phyloP scores from a whole-genome alignment of 2,797 vertebrate genomes.

The Onychomys torridus region DNA sequence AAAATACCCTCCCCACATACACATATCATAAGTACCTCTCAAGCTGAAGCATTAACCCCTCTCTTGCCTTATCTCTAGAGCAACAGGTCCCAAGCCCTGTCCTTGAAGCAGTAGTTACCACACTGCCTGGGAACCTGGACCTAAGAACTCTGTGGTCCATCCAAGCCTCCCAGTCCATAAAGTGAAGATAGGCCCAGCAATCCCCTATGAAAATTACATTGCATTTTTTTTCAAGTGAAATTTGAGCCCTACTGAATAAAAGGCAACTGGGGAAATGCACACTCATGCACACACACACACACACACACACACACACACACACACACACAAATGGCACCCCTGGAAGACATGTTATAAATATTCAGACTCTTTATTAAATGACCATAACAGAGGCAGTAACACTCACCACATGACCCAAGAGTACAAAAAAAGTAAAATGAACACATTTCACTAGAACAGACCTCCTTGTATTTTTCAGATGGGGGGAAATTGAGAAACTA shows the following conservation, averaged over 20 bases:
- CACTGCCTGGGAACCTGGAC: background rate
- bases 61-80: background rate
- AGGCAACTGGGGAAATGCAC: background rate
- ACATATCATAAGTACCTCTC: background rate
- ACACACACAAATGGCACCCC: background rate
- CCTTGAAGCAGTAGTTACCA: background rate
- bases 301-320: background rate
- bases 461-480: background rate
- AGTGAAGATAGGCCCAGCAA: background rate
- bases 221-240: background rate
- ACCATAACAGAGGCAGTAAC: background rate
- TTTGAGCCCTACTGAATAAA: background rate
- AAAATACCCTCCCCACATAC: background rate
- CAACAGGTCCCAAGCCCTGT: background rate
- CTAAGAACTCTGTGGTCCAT: background rate
- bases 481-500: constrained; percentile 19
- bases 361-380: background rate
- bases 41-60: background rate
- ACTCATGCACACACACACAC: background rate
- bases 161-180: background rate
- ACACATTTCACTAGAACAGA: background rate
- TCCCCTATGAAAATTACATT: background rate
- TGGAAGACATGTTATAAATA: background rate
- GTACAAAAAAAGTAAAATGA: constrained; percentile 5
- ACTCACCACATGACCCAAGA: background rate